Base-by-base conservation (phyloP, 2,888 invertebrate genomes). In the Caradrina kadenii region DNA sequence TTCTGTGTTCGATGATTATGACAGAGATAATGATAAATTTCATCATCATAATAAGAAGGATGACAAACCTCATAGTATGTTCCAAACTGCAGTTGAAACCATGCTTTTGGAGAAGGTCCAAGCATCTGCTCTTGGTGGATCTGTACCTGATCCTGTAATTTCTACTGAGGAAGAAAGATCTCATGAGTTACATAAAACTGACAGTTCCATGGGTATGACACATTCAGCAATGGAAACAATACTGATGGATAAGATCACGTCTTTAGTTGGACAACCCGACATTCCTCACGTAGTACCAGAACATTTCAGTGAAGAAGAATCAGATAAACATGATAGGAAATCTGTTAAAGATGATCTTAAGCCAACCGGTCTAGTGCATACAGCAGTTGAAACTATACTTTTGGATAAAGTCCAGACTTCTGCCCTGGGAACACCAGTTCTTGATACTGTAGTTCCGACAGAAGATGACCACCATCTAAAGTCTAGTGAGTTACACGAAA, bases 181-280 rank as follows among this genome's bases (percentile, higher is more conserved):
- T 8, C 50, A 60, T 53, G 67, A 73, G 17, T 35, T 58, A 21
- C 50, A 56, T 42, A 79, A 76, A 48, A 66, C 70, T 8, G 76
- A 80, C 11, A 74, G 78, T 55, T 80, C 91, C 1, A 87, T 89
- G 0, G 92, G 94, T 21, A 76, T 96, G 52, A 82, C 96, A 48
- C 93, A 92, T 50, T 93, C 93, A 26, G 96, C 96, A 2, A 93
- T 96, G 86, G 93, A 94, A 85, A 96, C 96, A 21, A 96, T 96
- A 55, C 88, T 96, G 8, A 93, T 96, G 80, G 96, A 96, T 74
- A 94, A 92, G 83, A 93, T 95, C 0, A 94, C 92, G 56, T 84
- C 90, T 15, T 82, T 84, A 66, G 62, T 76, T 19, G 80, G 68
- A 2, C 52, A 81, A 19, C 19, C 66, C 53, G 70, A 64, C 7